A percentile compares a stretch with the other conserved stretches of the same genome.
Conservation (phyloP, 1,140 invertebrate genomes). For the Temnothorax longispinosus region DNA sequence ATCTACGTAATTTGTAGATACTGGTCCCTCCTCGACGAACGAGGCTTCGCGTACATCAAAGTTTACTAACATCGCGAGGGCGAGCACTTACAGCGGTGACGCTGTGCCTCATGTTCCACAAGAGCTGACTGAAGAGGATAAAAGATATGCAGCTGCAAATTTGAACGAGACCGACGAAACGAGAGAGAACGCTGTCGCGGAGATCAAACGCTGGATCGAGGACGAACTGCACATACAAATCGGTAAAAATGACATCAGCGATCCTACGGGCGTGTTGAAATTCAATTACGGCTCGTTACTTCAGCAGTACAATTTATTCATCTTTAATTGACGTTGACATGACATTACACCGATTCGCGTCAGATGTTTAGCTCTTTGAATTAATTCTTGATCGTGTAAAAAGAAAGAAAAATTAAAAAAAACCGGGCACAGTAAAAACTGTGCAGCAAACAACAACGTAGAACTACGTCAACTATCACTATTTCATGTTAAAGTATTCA, state of each 20-base stretch:
- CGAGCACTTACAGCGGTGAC: no score
- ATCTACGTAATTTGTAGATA: no score
- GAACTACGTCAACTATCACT: no score
- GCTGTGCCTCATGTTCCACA: no score
- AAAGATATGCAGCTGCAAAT: conserved; percentile 71
- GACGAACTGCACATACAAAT: conserved; percentile 68
- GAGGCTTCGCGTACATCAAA: no score
- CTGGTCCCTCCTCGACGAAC: no score
- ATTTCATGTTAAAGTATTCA: no score
- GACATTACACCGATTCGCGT: background rate
- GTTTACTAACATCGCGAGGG: no score
- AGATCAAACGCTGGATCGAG: conserved; percentile 78
- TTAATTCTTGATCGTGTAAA: background rate
- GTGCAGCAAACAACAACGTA: no score
- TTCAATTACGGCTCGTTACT: background rate
- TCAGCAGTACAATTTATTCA: no score
- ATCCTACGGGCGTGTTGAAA: background rate
- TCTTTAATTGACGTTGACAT: background rate
- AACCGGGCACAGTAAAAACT: no score
- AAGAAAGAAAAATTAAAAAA: no score
- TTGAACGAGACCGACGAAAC: conserved; percentile 80
- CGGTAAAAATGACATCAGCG: conserved; percentile 69
- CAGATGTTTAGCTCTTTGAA: background rate
- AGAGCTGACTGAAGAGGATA: background rate
- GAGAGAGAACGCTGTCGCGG: conserved; percentile 72